Conservation (phyloP, 2,797 vertebrate species). For the Thripadectes ignobilis region DNA sequence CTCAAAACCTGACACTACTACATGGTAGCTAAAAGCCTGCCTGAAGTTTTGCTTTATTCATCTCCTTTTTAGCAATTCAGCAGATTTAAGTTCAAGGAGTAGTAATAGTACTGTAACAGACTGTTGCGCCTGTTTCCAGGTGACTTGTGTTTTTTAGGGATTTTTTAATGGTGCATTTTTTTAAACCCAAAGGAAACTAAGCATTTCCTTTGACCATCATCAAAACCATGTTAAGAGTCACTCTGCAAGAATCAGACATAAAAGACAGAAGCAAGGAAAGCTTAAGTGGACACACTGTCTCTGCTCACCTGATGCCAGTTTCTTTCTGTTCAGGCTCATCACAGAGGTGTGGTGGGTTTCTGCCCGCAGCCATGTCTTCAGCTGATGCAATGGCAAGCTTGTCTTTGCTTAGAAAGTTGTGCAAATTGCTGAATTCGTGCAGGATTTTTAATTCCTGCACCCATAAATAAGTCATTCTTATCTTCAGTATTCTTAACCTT, state of each 20-base stretch:
- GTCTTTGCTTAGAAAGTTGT: neutral
- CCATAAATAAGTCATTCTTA: neutral
- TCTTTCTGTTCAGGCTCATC: too few species aligned
- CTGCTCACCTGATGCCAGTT: too few species aligned
- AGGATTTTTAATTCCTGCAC: neutral
- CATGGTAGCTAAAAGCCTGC: neutral
- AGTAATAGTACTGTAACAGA: neutral
- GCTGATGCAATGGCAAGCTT: neutral
- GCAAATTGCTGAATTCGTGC: neutral
- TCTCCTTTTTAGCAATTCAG: neutral
- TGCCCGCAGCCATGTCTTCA: too few species aligned
- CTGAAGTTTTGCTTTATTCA: neutral
- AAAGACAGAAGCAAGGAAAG: neutral
- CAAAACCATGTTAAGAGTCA: rapidly evolving
- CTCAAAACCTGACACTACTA: neutral
- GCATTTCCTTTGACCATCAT: neutral
- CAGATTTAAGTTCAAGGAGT: neutral
- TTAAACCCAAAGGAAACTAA: neutral
- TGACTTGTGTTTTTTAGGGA: rapidly evolving
- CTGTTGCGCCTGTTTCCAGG: rapidly evolving
- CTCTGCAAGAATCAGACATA: rapidly evolving
- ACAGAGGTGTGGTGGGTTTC: too few species aligned
- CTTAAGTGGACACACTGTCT: neutral
- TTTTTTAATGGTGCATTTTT: neutral
- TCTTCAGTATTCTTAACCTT: conserved; percentile 1